phyloP scores from a whole-genome alignment of 2,888 invertebrate genomes.

The Lasioglossum zephyrum region DNA sequence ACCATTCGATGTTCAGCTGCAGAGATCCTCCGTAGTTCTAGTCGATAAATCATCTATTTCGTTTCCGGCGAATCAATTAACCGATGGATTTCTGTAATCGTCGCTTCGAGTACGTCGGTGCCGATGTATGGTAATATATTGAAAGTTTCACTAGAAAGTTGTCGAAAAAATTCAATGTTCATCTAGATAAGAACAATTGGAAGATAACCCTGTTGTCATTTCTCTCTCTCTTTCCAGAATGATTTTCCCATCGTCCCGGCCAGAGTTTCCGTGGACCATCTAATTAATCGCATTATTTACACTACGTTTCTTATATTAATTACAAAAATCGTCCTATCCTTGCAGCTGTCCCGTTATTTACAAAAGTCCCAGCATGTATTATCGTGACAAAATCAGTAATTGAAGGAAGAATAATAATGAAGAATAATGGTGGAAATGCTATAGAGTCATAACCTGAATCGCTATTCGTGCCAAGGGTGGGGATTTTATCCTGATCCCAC shows the following conservation, averaged over 20 bases:
- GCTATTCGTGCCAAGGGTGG: neutral
- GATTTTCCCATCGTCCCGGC: neutral
- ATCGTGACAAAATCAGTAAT: neutral
- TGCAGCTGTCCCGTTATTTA: neutral
- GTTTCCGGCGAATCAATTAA: neutral
- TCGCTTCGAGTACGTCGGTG: neutral
- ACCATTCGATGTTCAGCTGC: neutral
- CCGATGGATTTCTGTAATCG: neutral
- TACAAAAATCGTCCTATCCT: neutral
- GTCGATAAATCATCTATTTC: conserved; percentile 1
- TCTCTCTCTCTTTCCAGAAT: neutral
- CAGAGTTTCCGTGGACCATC: neutral
- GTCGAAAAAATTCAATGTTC: neutral
- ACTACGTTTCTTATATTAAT: neutral
- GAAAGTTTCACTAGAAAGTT: neutral
- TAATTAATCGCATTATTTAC: neutral
- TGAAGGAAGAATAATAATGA: neutral
- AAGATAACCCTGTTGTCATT: neutral
- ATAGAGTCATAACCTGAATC: no score
- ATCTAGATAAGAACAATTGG: neutral
- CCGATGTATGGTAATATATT: neutral
- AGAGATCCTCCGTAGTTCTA: neutral
- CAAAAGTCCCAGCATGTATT: neutral
- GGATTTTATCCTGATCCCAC: neutral
- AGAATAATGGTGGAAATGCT: neutral